Evolutionary conservation across 2,797 vertebrate species (phyloP), one percentile per base, ranked within the genome.

Genomic region (Hozukius guyotensis): DNA sequence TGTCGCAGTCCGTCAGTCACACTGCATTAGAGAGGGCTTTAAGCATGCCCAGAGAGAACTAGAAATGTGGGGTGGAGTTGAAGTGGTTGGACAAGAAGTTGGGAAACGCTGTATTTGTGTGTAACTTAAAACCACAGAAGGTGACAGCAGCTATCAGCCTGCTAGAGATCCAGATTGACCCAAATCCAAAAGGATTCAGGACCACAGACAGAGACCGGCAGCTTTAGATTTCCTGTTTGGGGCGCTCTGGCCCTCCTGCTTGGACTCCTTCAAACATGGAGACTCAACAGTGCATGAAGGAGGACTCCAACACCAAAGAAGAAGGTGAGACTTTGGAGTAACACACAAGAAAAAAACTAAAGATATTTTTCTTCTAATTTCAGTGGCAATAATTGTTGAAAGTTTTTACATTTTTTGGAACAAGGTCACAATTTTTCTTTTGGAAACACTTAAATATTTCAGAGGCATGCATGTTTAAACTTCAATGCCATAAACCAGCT

Each of bases 1-100:
- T 95, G 95, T 25, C 65, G 70, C 88, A 73, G 82, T 92, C 94
- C 25, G 12, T 96, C 89, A 85, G 61, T 13, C 62, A 38, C 24
- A 46, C 29, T 64, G 73, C 74, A 16, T 52, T 3, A 24, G 56
- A 27, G 38, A 32, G 12, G 6, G 13, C 34, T 71, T 27, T 22
- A 27, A 46, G 57, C 72, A 36, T 67, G 53, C 10, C 32, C 72
- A 59, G 42, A 46, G 74, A 62, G 74, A 31, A 70, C 46, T 34
- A 12, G 52, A 84, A 49, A 83, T 85, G 74, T 25, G 24, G 3
- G 25, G 38, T 59, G 76, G 59, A 77, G 75, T 13, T 68, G 38
- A 77, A 31, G 70, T 78, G 56, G 53, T 68, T 75, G 81, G 75
- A 75, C 57, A 61, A 88, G 84, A 78, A 82, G 65, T 56, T 66